These are phyloP conservation scores for Ceyx cyanopectus DNA, from an alignment of 2,113 vertebrate genomes.

Conservation along the genomic window DNA sequence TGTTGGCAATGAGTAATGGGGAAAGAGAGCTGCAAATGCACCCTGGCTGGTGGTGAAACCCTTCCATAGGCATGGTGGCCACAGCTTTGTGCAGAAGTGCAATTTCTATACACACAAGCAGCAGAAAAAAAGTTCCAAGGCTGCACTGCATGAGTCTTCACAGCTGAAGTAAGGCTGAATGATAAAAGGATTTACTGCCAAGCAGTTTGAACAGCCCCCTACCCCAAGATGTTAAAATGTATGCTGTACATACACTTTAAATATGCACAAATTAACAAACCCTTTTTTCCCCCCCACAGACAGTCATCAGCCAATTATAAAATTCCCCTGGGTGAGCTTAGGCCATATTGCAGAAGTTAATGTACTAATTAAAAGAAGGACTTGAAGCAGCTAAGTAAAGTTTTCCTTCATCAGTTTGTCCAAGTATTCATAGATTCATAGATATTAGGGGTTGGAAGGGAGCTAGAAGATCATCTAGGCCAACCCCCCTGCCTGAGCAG, in stretches of 20 bases:
- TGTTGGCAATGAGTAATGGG: not conserved
- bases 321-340: not conserved
- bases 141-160: not conserved
- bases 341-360: not conserved
- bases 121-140: not conserved
- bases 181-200: not conserved
- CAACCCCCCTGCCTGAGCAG: too few relatives aligned
- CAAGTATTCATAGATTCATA: not conserved
- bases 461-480: too few relatives aligned
- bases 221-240: not conserved
- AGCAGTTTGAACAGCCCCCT: not conserved
- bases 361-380: slow-evolving; percentile 17
- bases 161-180: not conserved
- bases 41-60: not conserved
- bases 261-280: not conserved
- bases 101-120: not conserved
- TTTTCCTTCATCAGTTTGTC: not conserved
- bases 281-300: not conserved
- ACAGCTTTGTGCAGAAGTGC: not conserved
- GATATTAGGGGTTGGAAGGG: too few relatives aligned
- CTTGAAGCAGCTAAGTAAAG: not conserved
- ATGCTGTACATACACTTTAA: not conserved
- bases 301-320: not conserved
- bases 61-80: not conserved
- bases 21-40: not conserved